Evolutionary conservation across 2,888 invertebrate genomes (phyloP).

Genomic region (Pristionchus arcanus): DNA sequence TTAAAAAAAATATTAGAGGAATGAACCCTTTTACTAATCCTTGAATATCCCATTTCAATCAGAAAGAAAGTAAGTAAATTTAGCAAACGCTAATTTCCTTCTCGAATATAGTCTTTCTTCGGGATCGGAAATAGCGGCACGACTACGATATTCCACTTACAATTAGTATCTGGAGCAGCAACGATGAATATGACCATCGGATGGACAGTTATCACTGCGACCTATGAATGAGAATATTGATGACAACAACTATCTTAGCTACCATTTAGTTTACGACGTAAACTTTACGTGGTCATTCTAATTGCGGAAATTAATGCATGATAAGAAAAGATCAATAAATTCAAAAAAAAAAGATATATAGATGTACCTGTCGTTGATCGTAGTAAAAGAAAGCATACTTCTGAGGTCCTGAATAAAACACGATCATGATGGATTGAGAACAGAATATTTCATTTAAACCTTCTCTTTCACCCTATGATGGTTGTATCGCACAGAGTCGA

Average conservation of each 20-base stretch:
- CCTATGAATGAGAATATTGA: neutral
- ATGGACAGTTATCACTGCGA: slow-evolving; percentile 44
- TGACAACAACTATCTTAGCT: neutral
- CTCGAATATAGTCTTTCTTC: too few relatives aligned
- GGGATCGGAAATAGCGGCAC: too few relatives aligned
- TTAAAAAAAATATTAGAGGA: neutral
- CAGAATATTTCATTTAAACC: neutral
- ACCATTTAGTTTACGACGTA: neutral
- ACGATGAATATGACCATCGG: slow-evolving; percentile 50
- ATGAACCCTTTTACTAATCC: neutral
- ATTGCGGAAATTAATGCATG: neutral
- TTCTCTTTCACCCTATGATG: too few relatives aligned
- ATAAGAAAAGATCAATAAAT: neutral
- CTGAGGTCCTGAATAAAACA: slow-evolving; percentile 48
- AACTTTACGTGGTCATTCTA: neutral
- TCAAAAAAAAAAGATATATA: neutral
- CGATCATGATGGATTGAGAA: neutral
- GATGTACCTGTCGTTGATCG: slow-evolving; percentile 51
- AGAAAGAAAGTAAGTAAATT: too few relatives aligned
- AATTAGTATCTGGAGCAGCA: slow-evolving; percentile 31
- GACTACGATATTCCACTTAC: neutral
- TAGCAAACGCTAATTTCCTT: too few relatives aligned
- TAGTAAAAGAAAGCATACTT: slow-evolving; percentile 51
- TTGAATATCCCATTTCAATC: too few relatives aligned
- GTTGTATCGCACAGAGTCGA: neutral